Base-by-base conservation (phyloP, 2,797 vertebrate genomes). In the Hoplostethus mediterraneus region DNA sequence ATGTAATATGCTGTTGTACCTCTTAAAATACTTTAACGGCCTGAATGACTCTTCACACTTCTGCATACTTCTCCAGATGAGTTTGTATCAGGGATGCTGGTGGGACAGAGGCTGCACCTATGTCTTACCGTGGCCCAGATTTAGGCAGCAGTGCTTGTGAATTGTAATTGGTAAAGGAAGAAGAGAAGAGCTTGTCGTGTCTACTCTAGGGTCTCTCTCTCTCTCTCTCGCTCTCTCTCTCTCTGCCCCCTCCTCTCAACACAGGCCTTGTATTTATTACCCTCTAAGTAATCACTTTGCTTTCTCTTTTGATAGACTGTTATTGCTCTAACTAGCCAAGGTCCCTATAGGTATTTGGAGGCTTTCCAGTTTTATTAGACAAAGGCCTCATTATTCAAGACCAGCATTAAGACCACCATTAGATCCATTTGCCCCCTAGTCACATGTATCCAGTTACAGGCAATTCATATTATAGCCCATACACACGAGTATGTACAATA, bases 311-410 rank as follows among this genome's bases (percentile, higher is more conserved):
- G 89, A 94, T 94, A 92, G 90, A 92, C 84, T 93, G 75, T 91
- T 95, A 90, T 91, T 93, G 84, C 82, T 90, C 91, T 93, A 94
- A 93, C 89, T 93, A 83, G 75, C 64, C 77, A 87, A 89, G 91
- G 90, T 95, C 93, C 93, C 92, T 92, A 91, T 93, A 94, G 93
- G 92, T 93, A 94, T 94, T 94, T 94, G 90, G 91, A 93, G 90
- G 90, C 87, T 90, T 84, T 90, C 92, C 93, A 94, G 71, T 94
- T 95, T 93, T 94, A 93, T 91, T 94, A 91, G 92, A 93, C 87
- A 94, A 92, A 91, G 87, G 75, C 90, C 92, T 95, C 91, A 86
- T 95, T 95, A 94, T 92, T 95, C 89, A 93, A 90, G 86, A 84
- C 89, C 87, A 89, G 83, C 89, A 91, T 92, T 89, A 89, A 93